These are phyloP conservation scores for Gadopsis marmoratus DNA, from an alignment of 2,797 vertebrate genomes.

Conservation along the genomic window DNA sequence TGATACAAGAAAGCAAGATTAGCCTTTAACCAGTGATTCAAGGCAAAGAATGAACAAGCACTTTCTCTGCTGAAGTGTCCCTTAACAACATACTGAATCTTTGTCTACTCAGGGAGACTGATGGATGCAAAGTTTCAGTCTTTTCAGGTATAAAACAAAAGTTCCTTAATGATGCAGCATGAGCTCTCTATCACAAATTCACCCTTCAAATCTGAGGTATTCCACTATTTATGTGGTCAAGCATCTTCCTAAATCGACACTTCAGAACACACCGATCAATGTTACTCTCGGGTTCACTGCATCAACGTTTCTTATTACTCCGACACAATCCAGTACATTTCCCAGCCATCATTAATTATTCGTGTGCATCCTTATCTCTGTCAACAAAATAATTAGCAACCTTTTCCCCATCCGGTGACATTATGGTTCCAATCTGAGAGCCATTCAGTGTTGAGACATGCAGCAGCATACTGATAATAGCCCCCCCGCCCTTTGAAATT, in stretches of 20 bases:
- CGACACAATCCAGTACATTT: constrained; percentile 38
- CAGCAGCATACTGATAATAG: constrained; percentile 50
- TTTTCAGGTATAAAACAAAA: not conserved
- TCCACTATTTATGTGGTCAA: not conserved
- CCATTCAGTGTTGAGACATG: constrained; percentile 46
- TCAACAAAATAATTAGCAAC: constrained; percentile 66
- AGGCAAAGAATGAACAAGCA: not conserved
- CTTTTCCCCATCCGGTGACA: constrained; percentile 58
- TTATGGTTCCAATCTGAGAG: constrained; percentile 54
- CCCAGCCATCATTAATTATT: constrained; percentile 45
- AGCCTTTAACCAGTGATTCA: not conserved
- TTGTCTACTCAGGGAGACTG: not conserved
- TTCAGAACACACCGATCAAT: constrained; percentile 9
- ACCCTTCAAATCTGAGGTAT: not conserved
- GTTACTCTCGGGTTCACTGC: not conserved
- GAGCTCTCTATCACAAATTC: constrained; percentile 3
- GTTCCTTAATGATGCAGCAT: too few species aligned
- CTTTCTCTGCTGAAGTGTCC: not conserved
- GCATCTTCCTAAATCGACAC: not conserved
- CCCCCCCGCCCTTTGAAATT: constrained; percentile 54
- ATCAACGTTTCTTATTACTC: constrained; percentile 20
- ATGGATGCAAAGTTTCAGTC: not conserved
- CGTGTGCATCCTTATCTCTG: constrained; percentile 48
- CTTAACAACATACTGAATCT: not conserved
- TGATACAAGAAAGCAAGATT: not conserved